These are phyloP conservation scores for Microchrysa polita DNA, from an alignment of 2,888 invertebrate species.

Conservation along the genomic window DNA sequence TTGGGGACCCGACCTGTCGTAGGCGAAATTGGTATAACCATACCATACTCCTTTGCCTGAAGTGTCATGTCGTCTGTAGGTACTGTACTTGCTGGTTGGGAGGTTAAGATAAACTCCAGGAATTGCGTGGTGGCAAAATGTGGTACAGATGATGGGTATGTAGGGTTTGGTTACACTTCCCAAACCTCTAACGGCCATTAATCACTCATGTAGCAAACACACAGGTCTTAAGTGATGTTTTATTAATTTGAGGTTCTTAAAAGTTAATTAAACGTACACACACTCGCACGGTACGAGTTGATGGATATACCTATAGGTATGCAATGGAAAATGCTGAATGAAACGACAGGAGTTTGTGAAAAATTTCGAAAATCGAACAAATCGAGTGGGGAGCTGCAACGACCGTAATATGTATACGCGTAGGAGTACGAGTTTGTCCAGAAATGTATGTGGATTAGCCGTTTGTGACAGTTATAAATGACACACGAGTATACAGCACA, in stretches of 20 bases:
- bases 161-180: constrained; percentile 6
- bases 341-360: constrained; percentile 17
- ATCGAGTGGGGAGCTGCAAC: constrained; percentile 11
- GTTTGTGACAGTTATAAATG: constrained; percentile 34
- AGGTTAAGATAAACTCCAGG: neutral
- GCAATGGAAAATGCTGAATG: no score
- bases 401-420: no score
- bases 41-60: neutral
- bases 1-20: no score
- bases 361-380: constrained; percentile 27
- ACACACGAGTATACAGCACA: constrained; percentile 15
- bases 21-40: neutral
- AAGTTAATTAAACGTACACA: constrained; percentile 49
- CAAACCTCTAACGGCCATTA: constrained; percentile 33
- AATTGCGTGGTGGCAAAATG: neutral
- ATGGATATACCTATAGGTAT: no score
- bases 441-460: neutral
- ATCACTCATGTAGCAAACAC: constrained; percentile 43
- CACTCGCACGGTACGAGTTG: no score
- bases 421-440: no score
- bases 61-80: neutral
- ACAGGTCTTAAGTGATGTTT: constrained; percentile 47
- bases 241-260: constrained; percentile 51
- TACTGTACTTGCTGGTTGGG: neutral
- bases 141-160: no score